Evolutionary conservation across 2,888 invertebrate genomes (phyloP), one percentile per base, ranked within the genome.

Genomic region (Conops quadrifasciatus): DNA sequence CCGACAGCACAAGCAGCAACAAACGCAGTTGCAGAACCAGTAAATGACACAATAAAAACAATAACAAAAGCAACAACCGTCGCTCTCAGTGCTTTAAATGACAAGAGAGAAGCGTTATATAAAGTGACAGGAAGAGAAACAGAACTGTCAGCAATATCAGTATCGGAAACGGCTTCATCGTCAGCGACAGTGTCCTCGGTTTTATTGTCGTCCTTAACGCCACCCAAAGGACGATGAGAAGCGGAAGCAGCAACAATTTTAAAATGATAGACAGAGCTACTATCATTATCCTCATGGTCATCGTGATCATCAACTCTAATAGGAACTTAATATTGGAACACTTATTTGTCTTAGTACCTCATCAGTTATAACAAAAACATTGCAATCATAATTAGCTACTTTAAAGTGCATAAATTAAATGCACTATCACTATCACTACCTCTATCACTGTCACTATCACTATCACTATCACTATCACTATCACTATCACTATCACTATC

Each of bases 1-100:
- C 2, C 21, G 24, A 63, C 68, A 68, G 49, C 53, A 51, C 51
- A 3, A n/a, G 36, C n/a, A 36, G 36, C 36, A 36, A 36, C 36
- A 36, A 36, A 36, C 9, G 36, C 9, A 36, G 36, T 36, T 53
- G 13, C 36, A 77, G 78, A 72, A 76, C 73, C 74, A 75, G 75
- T 62, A 62, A 67, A 16, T 19, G 36, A 30, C 51, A 24, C 36
- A 78, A 78, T 72, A 76, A 73, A 73, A 76, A 75, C 60, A 69
- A 16, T n/a, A 66, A 24, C 36, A 78, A 78, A 73, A 76, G 73
- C 74, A 76, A 75, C 60, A 69, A 16, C 36, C 36, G 9, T 9
- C 9, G 4, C 36, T 7, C 36, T 36, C 36, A 9, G 36, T 7
- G 4, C 9, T 9, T 36, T 21, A n/a, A 19, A 45, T 36, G 30